Base-by-base conservation (phyloP, 2,797 vertebrate species). In the Scomberomorus guttatus region DNA sequence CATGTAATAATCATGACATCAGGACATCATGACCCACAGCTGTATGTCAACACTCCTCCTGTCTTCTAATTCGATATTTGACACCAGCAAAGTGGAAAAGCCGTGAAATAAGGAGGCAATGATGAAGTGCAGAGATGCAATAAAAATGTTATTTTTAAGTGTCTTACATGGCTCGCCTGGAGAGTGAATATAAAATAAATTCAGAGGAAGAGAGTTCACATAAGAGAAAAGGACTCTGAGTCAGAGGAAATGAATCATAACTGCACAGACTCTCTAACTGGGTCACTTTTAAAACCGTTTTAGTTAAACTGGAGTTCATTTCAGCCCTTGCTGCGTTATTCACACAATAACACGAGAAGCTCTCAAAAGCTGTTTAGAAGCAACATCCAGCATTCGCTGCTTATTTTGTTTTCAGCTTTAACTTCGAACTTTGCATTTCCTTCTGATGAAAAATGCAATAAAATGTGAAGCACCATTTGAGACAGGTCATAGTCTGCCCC, bases 401-500 rank as follows among this genome's bases (percentile, higher is more conserved):
- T 32, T 3, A 5, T 22, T 27, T 58, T 57, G 25, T 59, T 32
- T 59, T 42, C 42, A n/a, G 50, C 12, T 58, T 29, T 20, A 9
- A 39, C 42, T 22, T 37, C 3, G 20, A 39, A 5, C 65, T 24
- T 64, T 37, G 9, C 7, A 37, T 37, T 34, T 3, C 9, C 29
- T 18, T 68, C 3, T 32, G n/a, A 48, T 52, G 10, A 6, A 6
- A 17, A 15, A 12, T 57, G 4, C n/a, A 24, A 3, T 34, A 1
- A 2, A 29, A 7, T 32, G 18, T 55, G 10, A 42, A 10, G n/a
- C 14, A 39, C 42, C 67, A n/a, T 56, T 27, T 48, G 3, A 52
- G 6, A 32, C 9, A 10, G 37, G n/a, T 58, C 10, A 6, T 17
- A 71, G 5, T n/a, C 57, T 89, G 82, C 80, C 82, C 62, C 71